Evolutionary conservation across 1,140 invertebrate genomes (phyloP).

Genomic region (Batillaria attramentaria): DNA sequence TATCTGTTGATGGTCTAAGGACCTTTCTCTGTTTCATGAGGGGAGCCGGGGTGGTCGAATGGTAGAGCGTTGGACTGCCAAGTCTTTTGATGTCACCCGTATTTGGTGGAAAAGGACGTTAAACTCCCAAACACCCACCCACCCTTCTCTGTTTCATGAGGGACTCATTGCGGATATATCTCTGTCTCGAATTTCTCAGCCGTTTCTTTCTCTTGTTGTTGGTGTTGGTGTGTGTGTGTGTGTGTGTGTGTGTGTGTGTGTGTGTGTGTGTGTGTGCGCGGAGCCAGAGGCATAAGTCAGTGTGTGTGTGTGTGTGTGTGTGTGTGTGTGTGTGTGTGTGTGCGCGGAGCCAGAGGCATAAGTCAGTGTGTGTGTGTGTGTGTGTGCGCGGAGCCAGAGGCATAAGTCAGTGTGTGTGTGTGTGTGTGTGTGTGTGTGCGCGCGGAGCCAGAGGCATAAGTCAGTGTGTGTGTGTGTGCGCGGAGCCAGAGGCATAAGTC

Average conservation of each 20-base stretch:
- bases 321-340: neutral
- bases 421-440: constrained; percentile 1
- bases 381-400: neutral
- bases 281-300: no score
- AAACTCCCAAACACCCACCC: no score
- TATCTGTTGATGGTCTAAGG: no score
- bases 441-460: neutral
- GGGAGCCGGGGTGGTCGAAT: no score
- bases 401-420: neutral
- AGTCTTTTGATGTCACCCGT: no score
- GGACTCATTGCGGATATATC: no score
- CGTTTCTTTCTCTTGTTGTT: neutral
- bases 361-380: neutral
- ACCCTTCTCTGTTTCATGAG: no score
- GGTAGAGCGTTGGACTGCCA: no score
- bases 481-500: neutral
- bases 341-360: neutral
- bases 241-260: neutral
- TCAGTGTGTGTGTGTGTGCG: neutral
- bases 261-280: neutral
- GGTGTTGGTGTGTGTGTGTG: neutral
- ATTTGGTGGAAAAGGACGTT: no score
- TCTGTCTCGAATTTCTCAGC: no score
- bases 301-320: neutral
- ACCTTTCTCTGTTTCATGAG: no score